phyloP scores from a whole-genome alignment of 2,888 invertebrate genomes.

The Sinopyrophorus schimmeli region DNA sequence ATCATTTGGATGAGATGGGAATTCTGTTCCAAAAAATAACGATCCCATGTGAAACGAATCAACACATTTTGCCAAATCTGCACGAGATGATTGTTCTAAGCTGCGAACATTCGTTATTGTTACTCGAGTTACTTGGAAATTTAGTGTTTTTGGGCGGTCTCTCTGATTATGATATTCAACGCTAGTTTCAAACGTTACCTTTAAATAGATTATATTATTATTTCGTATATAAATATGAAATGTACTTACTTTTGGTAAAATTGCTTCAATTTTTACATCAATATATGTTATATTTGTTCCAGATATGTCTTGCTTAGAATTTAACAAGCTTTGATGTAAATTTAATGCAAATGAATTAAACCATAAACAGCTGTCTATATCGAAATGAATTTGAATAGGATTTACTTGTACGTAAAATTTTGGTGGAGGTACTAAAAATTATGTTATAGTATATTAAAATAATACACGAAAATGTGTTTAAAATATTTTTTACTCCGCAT shows the following conservation, averaged over 20 bases:
- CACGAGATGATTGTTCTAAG: constrained; percentile 68
- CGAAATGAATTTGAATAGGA: constrained; percentile 86
- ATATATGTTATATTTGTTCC: constrained; percentile 64
- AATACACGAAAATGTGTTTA: too few species aligned
- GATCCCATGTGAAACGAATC: constrained; percentile 76
- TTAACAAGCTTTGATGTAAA: constrained; percentile 73
- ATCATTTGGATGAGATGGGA: constrained; percentile 72
- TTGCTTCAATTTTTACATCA: constrained; percentile 87
- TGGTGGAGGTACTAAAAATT: constrained; percentile 83
- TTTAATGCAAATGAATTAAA: constrained; percentile 90
- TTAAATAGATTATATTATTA: constrained; percentile 41
- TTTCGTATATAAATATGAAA: constrained; percentile 9
- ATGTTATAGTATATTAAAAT: too few species aligned
- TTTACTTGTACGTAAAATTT: constrained; percentile 90
- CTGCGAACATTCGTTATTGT: constrained; percentile 71
- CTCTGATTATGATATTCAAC: constrained; percentile 77
- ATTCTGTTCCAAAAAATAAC: constrained; percentile 74
- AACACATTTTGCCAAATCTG: constrained; percentile 79
- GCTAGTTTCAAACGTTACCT: constrained; percentile 79
- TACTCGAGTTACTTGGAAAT: constrained; percentile 79
- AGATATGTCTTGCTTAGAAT: constrained; percentile 54
- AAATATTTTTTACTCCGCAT: too few species aligned
- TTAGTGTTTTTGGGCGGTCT: constrained; percentile 85
- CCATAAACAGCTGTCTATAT: constrained; percentile 89
- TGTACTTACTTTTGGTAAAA: constrained; percentile 82